These are phyloP conservation scores for Hypomesus transpacificus DNA, from an alignment of 2,113 vertebrate genomes.

Conservation along the genomic window DNA sequence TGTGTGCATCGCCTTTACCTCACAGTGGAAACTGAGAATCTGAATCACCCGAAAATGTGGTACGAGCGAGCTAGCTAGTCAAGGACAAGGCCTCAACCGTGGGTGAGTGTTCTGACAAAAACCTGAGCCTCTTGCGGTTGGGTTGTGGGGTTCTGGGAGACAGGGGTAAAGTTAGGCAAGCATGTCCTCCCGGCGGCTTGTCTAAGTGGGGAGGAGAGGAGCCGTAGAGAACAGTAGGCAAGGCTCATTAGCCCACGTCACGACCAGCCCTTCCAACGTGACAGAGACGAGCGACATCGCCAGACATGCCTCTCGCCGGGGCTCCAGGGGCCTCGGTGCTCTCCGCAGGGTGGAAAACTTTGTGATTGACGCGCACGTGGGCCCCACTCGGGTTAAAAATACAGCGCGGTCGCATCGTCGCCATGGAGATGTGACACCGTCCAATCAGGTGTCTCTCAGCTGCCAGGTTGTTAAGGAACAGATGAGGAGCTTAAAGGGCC, in stretches of 20 bases:
- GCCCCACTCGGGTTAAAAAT: constrained; percentile 43
- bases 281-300: constrained; percentile 14
- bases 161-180: neutral
- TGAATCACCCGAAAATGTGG: neutral
- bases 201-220: neutral
- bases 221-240: neutral
- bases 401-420: constrained; percentile 39
- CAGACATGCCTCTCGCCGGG: neutral
- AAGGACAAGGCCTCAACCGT: too few species aligned
- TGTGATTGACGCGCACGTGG: constrained; percentile 41
- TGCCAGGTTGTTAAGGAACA: constrained; percentile 49
- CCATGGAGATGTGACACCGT: constrained; percentile 37
- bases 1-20: too few species aligned
- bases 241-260: constrained; percentile 18
- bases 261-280: constrained; percentile 9
- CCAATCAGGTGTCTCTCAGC: constrained; percentile 43
- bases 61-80: too few species aligned
- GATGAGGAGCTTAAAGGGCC: constrained; percentile 25
- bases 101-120: too few species aligned
- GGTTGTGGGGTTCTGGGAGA: neutral
- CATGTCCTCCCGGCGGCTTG: neutral
- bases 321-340: constrained; percentile 30
- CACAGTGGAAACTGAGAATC: neutral
- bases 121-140: neutral
- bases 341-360: constrained; percentile 16